These are phyloP conservation scores for Labeo calbasu DNA, from an alignment of 2,797 vertebrate species.

Conservation along the genomic window DNA sequence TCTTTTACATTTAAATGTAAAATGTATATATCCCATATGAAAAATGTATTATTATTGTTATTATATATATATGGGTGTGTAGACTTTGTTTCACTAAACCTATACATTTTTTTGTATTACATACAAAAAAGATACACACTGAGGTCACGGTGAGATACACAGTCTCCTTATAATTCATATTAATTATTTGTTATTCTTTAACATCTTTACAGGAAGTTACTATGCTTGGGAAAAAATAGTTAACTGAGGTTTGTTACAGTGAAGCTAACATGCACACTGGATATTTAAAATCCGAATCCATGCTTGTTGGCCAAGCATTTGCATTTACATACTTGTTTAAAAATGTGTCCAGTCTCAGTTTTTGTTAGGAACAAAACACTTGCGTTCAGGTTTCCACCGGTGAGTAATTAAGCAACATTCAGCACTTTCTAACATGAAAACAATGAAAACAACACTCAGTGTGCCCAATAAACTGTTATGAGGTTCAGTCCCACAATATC, in stretches of 20 bases:
- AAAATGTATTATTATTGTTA: too few species aligned
- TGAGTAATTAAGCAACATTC: constrained; percentile 8
- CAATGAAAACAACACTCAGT: background rate
- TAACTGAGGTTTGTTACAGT: background rate
- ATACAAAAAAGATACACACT: too few species aligned
- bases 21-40: too few species aligned
- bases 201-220: too few species aligned
- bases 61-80: too few species aligned
- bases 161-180: too few species aligned
- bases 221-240: too few species aligned
- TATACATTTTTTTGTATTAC: too few species aligned
- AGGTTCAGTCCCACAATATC: background rate
- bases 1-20: too few species aligned
- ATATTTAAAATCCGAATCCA: background rate
- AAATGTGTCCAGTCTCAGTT: background rate
- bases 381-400: background rate
- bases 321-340: background rate
- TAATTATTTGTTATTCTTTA: too few species aligned
- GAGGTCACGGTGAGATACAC: too few species aligned
- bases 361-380: constrained; percentile 1
- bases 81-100: too few species aligned
- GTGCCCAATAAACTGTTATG: background rate
- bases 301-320: background rate
- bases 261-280: background rate
- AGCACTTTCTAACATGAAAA: constrained; percentile 2